phyloP scores from a whole-genome alignment of 1,140 invertebrate genomes.

The Idris sp. region DNA sequence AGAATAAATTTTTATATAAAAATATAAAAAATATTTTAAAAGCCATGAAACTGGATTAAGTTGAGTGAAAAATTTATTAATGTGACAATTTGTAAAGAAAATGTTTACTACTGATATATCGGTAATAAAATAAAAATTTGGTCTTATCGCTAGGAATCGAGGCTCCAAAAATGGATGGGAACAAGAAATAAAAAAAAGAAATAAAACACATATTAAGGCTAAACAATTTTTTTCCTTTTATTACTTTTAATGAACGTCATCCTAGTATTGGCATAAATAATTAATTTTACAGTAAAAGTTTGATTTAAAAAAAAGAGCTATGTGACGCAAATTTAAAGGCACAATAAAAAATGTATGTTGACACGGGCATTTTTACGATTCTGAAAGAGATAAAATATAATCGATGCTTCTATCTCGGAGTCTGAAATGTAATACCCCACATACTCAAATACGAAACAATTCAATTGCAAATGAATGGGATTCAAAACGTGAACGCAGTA shows the following conservation, averaged over 20 bases:
- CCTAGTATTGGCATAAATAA: slow-evolving; percentile 59
- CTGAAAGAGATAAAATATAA: slow-evolving; percentile 56
- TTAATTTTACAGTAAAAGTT: slow-evolving; percentile 55
- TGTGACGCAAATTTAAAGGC: slow-evolving; percentile 43
- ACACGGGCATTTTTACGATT: slow-evolving; percentile 58
- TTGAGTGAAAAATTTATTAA: too few relatives aligned
- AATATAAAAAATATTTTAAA: too few relatives aligned
- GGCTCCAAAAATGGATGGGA: too few relatives aligned
- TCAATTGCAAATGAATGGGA: slow-evolving; percentile 60
- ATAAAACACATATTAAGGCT: too few relatives aligned
- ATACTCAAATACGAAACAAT: slow-evolving; percentile 61
- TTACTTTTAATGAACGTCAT: slow-evolving; percentile 44
- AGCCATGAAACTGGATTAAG: too few relatives aligned
- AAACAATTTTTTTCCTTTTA: too few relatives aligned
- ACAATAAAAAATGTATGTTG: slow-evolving; percentile 58
- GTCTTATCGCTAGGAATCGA: too few relatives aligned
- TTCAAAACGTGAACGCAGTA: slow-evolving; percentile 55
- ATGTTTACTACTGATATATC: too few relatives aligned
- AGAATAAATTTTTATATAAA: too few relatives aligned
- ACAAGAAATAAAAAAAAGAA: slow-evolving; percentile 10
- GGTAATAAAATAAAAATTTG: too few relatives aligned
- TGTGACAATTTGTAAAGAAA: too few relatives aligned
- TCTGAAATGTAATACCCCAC: slow-evolving; percentile 58
- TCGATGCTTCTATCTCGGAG: slow-evolving; percentile 41
- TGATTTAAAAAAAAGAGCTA: slow-evolving; percentile 41